Conservation (phyloP, 2,797 vertebrate genomes). For the Trachurus trachurus region DNA sequence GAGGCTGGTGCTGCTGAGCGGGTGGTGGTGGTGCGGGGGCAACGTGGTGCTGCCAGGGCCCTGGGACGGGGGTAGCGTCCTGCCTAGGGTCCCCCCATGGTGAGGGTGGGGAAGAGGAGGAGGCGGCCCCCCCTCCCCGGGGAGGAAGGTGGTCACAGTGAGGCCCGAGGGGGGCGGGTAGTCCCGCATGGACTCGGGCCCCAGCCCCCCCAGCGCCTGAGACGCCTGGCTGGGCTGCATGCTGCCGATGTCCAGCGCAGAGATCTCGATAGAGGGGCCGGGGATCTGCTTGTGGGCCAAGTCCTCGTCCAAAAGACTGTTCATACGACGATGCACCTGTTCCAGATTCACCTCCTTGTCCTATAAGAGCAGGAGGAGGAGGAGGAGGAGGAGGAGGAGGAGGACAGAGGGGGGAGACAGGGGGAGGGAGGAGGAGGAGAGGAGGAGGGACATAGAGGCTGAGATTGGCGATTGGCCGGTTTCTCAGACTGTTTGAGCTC, state of each 20-base stretch:
- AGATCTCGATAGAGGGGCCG: conserved; percentile 96
- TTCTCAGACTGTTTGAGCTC: conserved; percentile 68
- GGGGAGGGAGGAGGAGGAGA: conserved; percentile 37
- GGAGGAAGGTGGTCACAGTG: conserved; percentile 95
- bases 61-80: conserved; percentile 91
- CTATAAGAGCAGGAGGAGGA: conserved; percentile 81
- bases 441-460: conserved; percentile 84
- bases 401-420: conserved; percentile 64
- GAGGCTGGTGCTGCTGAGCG: conserved; percentile 93
- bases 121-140: conserved; percentile 88
- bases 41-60: conserved; percentile 92
- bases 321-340: conserved; percentile 97
- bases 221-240: conserved; percentile 90
- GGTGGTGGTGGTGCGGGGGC: conserved; percentile 86
- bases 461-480: conserved; percentile 79
- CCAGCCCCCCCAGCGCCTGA: conserved; percentile 63
- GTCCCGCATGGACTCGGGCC: conserved; percentile 89
- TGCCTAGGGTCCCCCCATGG: conserved; percentile 92
- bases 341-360: conserved; percentile 99
- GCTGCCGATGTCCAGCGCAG: conserved; percentile 95
- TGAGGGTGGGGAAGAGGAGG: conserved; percentile 77
- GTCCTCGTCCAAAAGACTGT: conserved; percentile 98
- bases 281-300: conserved; percentile 98
- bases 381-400: conserved; percentile 44
- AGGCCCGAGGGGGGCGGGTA: conserved; percentile 89